Percentiles rank a stretch among this genome's conserved stretches.
Evolutionary conservation across 2,888 invertebrate species (phyloP).

Genomic region (Baronia brevicornis): DNA sequence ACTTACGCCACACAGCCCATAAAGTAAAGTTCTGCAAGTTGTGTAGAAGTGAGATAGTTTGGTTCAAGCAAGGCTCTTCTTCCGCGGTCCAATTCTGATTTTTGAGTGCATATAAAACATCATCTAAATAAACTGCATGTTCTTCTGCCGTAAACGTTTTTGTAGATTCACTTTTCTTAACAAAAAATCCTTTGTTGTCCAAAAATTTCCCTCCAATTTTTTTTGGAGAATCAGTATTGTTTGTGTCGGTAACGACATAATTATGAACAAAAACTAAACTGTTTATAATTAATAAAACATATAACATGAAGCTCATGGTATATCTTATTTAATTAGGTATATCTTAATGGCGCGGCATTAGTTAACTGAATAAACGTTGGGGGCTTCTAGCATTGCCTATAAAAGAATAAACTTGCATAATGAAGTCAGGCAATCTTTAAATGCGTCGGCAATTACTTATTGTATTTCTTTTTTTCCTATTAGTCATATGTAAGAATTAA

Average conservation of each 20-base stretch:
- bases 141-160: constrained; percentile 26
- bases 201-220: background rate
- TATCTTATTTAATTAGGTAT: constrained; percentile 36
- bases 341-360: constrained; percentile 17
- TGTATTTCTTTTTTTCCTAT: constrained; percentile 8
- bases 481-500: background rate
- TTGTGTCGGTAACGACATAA: constrained; percentile 13
- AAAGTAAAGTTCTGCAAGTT: constrained; percentile 69
- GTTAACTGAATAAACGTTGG: constrained; percentile 32
- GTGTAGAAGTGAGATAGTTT: constrained; percentile 44
- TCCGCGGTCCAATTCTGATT: constrained; percentile 50
- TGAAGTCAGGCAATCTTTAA: constrained; percentile 29
- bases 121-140: constrained; percentile 50
- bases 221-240: constrained; percentile 15
- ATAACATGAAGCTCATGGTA: too few species aligned
- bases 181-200: constrained; percentile 16
- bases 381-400: constrained; percentile 32
- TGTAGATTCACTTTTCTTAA: constrained; percentile 21
- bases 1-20: constrained; percentile 76
- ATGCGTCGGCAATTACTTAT: constrained; percentile 30
- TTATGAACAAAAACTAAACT: constrained; percentile 21
- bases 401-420: constrained; percentile 39
- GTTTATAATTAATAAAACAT: constrained; percentile 20
- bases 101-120: constrained; percentile 49
- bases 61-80: constrained; percentile 48